Base-by-base conservation (phyloP, 2,113 vertebrate genomes). In the Emydura subglobosa region DNA sequence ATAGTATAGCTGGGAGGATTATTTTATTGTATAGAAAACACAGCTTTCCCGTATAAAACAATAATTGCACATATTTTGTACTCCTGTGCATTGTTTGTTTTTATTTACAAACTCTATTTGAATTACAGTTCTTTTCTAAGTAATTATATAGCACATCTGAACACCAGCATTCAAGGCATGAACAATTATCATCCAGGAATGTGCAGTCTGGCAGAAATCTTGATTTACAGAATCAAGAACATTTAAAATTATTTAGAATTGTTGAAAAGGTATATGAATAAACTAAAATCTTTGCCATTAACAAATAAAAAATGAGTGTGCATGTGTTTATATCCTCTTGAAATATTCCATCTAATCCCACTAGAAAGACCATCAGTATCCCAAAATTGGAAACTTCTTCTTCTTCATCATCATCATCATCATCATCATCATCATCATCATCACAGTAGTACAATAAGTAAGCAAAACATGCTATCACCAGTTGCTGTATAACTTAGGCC, bases 311-410 rank as follows among this genome's bases (percentile, higher is more conserved):
- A 83, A 11, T 68, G 39, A 11, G 2, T 17, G 5, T 79, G 2
- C 8, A 47, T 84, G 88, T 51, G 19, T 82, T 72, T 34, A 21
- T 72, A 29, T 10, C 31, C 17, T 39, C 65, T 72, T 72, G 34
- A 68, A 39, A n/a, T 68, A 19, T 72, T 72, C 16, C 9, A 39
- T 68, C 34, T 34, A 68, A 68, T 68, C 34, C 65, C 65, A n/a
- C 65, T 72, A 72, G 34, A 39, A 39, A 78, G 54, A 0, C 83
- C 83, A 65, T 12, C 39, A 61, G 22, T 53, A 3, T 1, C 57
- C 82, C 42, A 14, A 68, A n/a, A 47, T 83, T 72, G 0, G 3
- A 79, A 79, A 83, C 19, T 22, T 78, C 4, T 0, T 9, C 78
- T 85, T 88, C 31, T 7, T 54, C 4, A 72, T 5, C 82, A 5